These are phyloP conservation scores for Diadegma fenestrale DNA, from an alignment of 2,888 invertebrate species.

Conservation along the genomic window DNA sequence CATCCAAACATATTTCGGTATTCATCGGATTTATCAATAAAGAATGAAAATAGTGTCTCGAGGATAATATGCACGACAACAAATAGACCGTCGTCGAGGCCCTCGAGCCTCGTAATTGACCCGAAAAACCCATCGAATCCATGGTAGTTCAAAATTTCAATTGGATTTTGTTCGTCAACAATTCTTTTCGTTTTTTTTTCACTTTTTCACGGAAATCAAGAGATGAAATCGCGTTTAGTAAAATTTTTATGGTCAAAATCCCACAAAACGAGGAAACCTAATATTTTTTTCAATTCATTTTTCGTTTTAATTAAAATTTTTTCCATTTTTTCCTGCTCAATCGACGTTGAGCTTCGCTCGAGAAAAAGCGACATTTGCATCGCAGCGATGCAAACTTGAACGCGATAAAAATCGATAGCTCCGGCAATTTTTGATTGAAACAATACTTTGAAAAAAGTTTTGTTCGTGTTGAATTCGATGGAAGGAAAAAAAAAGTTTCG, in stretches of 20 bases:
- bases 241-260: no score
- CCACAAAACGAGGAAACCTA: no score
- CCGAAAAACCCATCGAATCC: background rate
- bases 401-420: background rate
- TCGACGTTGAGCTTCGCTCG: no score
- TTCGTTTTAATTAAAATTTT: background rate
- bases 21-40: background rate
- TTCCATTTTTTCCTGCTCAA: no score
- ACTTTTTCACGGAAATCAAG: no score
- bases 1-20: slow-evolving; percentile 9
- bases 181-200: no score
- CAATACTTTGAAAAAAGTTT: background rate
- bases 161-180: background rate
- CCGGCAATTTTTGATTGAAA: background rate
- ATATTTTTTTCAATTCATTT: no score
- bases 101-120: background rate
- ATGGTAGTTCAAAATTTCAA: background rate
- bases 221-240: no score
- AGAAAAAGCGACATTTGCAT: background rate
- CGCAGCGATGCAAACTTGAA: background rate
- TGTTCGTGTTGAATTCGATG: background rate
- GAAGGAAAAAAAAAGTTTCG: background rate
- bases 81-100: background rate
- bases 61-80: background rate
- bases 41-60: background rate